Conservation (phyloP, 1,140 invertebrate species). For the Pristionchus pacificus region DNA sequence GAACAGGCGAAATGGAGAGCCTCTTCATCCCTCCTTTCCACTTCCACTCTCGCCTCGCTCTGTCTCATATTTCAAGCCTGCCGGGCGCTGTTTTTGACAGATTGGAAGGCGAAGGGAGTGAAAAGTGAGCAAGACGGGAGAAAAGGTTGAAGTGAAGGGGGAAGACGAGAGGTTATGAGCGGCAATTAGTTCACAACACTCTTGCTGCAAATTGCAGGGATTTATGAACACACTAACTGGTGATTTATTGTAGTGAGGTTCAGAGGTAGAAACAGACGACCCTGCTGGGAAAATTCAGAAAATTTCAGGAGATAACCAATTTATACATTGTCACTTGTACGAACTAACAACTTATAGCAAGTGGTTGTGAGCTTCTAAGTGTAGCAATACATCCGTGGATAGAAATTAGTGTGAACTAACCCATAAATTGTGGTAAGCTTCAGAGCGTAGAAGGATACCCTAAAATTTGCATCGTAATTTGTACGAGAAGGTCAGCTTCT, state of each 20-base stretch:
- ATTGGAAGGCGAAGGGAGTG: neutral
- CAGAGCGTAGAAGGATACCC: neutral
- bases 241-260: constrained; percentile 12
- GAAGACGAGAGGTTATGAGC: too few species aligned
- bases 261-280: neutral
- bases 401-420: neutral
- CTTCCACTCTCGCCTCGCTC: neutral
- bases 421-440: neutral
- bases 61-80: neutral
- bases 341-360: too few species aligned
- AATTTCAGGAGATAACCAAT: too few species aligned
- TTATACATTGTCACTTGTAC: too few species aligned
- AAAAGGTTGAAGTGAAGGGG: too few species aligned
- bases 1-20: too few species aligned
- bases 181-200: too few species aligned
- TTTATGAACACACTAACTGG: neutral
- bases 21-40: neutral
- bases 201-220: neutral
- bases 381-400: constrained; percentile 9
- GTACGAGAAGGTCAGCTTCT: neutral
- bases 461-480: neutral
- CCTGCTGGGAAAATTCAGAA: too few species aligned
- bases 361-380: neutral
- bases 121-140: neutral
- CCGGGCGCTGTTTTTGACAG: neutral